A percentile compares a stretch with the other conserved stretches of the same genome.
phyloP scores from a whole-genome alignment of 2,888 invertebrate genomes.

The Eristalinus aeneus region DNA sequence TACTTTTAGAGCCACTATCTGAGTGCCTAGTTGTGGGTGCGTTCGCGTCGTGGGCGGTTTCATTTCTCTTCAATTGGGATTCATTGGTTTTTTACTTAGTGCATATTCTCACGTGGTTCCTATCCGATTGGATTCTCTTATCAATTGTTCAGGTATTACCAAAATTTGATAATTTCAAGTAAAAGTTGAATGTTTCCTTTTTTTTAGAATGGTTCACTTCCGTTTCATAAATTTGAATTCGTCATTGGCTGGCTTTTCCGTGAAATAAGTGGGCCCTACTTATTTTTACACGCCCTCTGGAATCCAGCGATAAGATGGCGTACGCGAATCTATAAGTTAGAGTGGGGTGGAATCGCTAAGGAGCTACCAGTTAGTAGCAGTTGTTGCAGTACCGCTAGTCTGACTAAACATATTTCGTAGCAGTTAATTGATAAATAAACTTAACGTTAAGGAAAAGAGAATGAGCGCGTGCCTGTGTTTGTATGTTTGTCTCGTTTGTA shows the following conservation, averaged over 20 bases:
- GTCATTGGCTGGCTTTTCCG: slow-evolving; percentile 97
- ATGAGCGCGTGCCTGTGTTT: neutral
- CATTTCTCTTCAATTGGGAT: slow-evolving; percentile 91
- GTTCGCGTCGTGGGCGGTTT: slow-evolving; percentile 94
- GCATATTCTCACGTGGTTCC: slow-evolving; percentile 96
- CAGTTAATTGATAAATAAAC: slow-evolving; percentile 26
- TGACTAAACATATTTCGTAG: slow-evolving; percentile 60
- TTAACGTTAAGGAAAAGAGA: neutral
- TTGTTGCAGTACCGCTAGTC: slow-evolving; percentile 78
- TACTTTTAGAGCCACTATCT: slow-evolving; percentile 95
- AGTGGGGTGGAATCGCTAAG: slow-evolving; percentile 97
- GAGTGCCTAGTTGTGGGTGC: slow-evolving; percentile 97
- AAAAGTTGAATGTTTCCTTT: slow-evolving; percentile 1
- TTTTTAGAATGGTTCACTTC: slow-evolving; percentile 91
- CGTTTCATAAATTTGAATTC: slow-evolving; percentile 97
- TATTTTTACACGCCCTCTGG: slow-evolving; percentile 92
- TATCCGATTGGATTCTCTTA: slow-evolving; percentile 96
- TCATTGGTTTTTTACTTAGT: slow-evolving; percentile 95
- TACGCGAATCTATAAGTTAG: slow-evolving; percentile 92
- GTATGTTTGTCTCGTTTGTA: neutral
- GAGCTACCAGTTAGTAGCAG: slow-evolving; percentile 87
- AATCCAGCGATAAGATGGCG: slow-evolving; percentile 97
- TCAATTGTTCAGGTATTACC: slow-evolving; percentile 88
- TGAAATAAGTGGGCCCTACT: slow-evolving; percentile 93
- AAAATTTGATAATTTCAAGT: neutral